phyloP scores from a whole-genome alignment of 2,888 invertebrate species.

The Nebria brevicollis region DNA sequence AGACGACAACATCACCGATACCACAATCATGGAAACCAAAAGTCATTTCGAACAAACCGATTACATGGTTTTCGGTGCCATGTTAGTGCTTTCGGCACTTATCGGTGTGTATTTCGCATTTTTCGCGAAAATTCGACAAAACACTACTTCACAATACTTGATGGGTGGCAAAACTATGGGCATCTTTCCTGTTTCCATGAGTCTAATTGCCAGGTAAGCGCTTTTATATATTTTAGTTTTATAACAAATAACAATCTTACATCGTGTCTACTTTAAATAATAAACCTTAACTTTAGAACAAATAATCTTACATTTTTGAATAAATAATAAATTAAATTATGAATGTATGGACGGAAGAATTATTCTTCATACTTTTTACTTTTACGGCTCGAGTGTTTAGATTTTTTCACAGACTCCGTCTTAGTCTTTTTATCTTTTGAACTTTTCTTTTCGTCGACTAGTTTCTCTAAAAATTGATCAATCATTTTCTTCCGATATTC shows the following conservation, averaged over 20 bases:
- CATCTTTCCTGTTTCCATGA: conserved; percentile 82
- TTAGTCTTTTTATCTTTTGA: conserved; percentile 25
- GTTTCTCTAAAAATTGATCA: conserved; percentile 66
- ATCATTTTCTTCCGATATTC: conserved; percentile 86
- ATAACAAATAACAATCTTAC: too few relatives aligned
- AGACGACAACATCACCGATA: background rate
- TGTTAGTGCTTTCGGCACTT: conserved; percentile 73
- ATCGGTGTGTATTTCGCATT: conserved; percentile 79
- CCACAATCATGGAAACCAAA: conserved; percentile 51
- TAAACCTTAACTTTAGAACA: too few relatives aligned
- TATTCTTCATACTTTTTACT: conserved; percentile 11
- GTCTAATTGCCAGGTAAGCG: conserved; percentile 77
- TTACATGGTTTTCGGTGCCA: conserved; percentile 72
- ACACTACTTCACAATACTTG: conserved; percentile 77
- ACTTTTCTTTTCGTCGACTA: conserved; percentile 44
- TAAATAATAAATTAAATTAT: too few relatives aligned
- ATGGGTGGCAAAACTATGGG: conserved; percentile 82
- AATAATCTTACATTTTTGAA: too few relatives aligned
- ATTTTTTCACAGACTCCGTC: conserved; percentile 23
- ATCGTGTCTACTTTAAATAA: too few relatives aligned
- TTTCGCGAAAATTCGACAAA: conserved; percentile 73
- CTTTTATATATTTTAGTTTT: conserved; percentile 8
- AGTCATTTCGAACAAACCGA: conserved; percentile 71
- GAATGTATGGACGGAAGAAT: background rate
- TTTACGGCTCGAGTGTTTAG: conserved; percentile 7